Base-by-base conservation (phyloP, 2,888 invertebrate species). In the Tenthredo amoena region DNA sequence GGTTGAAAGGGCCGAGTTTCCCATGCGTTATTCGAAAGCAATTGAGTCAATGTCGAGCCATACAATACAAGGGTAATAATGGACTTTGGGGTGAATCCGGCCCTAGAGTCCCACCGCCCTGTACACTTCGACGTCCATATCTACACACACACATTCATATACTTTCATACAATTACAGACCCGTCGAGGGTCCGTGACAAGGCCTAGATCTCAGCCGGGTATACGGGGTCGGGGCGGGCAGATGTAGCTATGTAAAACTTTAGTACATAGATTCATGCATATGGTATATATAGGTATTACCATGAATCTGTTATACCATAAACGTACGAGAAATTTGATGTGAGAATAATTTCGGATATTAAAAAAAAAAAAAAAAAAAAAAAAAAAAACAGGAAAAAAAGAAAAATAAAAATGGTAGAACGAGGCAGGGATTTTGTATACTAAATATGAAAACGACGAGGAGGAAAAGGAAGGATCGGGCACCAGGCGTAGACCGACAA, bases 61-160 rank as follows among this genome's bases (percentile, higher is more conserved):
- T 91, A 93, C 93, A 93, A 93, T 93, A 93, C 93, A 92, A 88
- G 92, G 90, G 92, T 92, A 93, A 93, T 93, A 93, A 93, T 93
- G 92, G 93, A 91, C 91, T 92, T 88, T 91, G 91, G 93, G 92
- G 92, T 92, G 92, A 93, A 92, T 92, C 92, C 92, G 90, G 90
- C 90, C 89, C 90, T 90, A 31, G 74, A 40, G 74, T 37, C 37
- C 31, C 18, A 34, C 26, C 37, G 18, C 71, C 74, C 43, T 43
- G 34, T 34, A 72, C 55, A 84, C 83, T 68, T 18, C 68, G 18
- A 12, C 68, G 68, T 68, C 31, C 62, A 68, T 62, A 26, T 37
- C 62, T 21, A 21, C 62, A 15, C n/a, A 37, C n/a, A 37, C 50
- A 77, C 50, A 50, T n/a, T 21, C 12, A 26, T 34, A 62, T 26